Percentiles rank a stretch among this genome's conserved stretches.
Evolutionary conservation across 2,797 vertebrate genomes (phyloP).

Genomic region (Silurus aristotelis): DNA sequence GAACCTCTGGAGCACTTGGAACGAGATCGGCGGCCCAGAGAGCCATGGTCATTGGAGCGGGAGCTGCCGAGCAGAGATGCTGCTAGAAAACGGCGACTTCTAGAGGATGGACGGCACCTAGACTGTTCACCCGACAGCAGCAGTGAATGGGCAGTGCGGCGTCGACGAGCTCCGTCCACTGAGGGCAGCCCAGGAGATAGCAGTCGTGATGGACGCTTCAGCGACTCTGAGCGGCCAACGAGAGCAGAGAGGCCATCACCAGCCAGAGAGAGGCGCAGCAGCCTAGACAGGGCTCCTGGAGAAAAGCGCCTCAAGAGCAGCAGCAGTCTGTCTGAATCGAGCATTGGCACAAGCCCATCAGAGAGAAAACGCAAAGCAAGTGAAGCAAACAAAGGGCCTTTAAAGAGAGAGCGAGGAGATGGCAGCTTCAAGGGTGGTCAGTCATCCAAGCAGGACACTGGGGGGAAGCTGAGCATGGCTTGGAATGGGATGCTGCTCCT

Average conservation of each 20-base stretch:
- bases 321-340: constrained; percentile 67
- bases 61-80: constrained; percentile 88
- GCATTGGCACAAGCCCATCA: constrained; percentile 51
- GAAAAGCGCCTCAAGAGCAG: constrained; percentile 76
- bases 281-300: constrained; percentile 79
- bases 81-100: constrained; percentile 84
- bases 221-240: constrained; percentile 85
- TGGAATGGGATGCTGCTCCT: constrained; percentile 97
- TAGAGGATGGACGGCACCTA: constrained; percentile 87
- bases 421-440: constrained; percentile 68
- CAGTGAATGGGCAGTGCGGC: constrained; percentile 83
- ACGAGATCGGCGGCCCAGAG: constrained; percentile 80
- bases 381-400: constrained; percentile 80
- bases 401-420: constrained; percentile 81
- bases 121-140: constrained; percentile 94
- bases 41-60: constrained; percentile 93
- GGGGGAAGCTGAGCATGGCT: constrained; percentile 84
- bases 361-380: constrained; percentile 79
- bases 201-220: constrained; percentile 87
- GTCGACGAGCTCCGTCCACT: constrained; percentile 81
- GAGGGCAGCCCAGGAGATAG: constrained; percentile 88
- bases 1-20: constrained; percentile 92
- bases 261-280: constrained; percentile 78
- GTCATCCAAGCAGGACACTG: constrained; percentile 69
- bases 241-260: constrained; percentile 86